phyloP scores from a whole-genome alignment of 2,888 invertebrate genomes.

The Dryocosmus kuriphilus region DNA sequence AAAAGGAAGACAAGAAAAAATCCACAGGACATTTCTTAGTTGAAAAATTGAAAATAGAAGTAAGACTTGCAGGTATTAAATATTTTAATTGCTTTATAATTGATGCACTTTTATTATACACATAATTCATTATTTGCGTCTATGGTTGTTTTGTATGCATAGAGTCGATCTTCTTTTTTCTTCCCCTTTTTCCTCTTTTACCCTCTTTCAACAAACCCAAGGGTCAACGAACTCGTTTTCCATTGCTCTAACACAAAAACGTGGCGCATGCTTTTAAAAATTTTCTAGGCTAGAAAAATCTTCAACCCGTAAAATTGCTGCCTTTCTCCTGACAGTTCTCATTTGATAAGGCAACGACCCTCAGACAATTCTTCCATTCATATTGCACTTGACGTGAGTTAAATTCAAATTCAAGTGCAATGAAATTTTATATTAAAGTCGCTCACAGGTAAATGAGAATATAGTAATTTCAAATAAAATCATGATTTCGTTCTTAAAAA shows the following conservation, averaged over 20 bases:
- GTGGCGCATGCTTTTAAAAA: constrained; percentile 20
- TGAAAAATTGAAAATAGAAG: no score
- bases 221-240: neutral
- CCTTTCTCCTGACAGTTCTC: constrained; percentile 4
- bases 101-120: no score
- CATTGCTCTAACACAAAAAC: neutral
- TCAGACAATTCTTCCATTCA: constrained; percentile 12
- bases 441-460: neutral
- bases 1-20: no score
- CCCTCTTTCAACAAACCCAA: neutral
- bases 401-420: constrained; percentile 21
- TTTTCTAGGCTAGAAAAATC: constrained; percentile 15
- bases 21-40: no score
- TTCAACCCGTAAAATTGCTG: constrained; percentile 6
- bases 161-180: no score
- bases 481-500: neutral
- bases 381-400: constrained; percentile 19
- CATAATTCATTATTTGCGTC: no score
- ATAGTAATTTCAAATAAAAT: neutral
- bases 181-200: neutral
- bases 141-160: no score
- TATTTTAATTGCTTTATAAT: no score
- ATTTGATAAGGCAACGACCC: constrained; percentile 20
- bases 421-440: constrained; percentile 24
- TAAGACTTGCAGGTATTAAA: no score